These are phyloP conservation scores for Pontoporia blainvillei DNA, from an alignment of 2,113 vertebrate genomes.

Conservation along the genomic window DNA sequence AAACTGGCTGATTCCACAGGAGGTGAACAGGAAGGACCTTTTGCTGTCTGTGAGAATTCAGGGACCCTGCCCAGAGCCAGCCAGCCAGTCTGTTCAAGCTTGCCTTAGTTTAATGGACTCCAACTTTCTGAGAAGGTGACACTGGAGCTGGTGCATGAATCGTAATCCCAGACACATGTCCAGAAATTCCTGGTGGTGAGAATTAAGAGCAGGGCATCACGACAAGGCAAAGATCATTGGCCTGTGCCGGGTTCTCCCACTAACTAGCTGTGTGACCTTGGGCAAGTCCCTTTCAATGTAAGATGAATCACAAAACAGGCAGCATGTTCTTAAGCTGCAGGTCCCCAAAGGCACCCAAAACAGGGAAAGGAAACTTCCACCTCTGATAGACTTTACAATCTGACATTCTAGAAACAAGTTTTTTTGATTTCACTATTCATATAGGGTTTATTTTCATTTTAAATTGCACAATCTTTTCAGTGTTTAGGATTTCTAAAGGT, in stretches of 20 bases:
- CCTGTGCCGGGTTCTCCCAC: neutral
- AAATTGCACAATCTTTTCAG: neutral
- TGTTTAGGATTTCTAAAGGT: neutral
- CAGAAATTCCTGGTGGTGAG: neutral
- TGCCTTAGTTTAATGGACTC: neutral
- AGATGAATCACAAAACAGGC: neutral
- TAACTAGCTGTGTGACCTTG: neutral
- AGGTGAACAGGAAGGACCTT: neutral
- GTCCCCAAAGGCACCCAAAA: too few species aligned
- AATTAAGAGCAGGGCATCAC: too few species aligned
- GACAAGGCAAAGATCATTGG: neutral
- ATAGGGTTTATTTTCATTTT: neutral
- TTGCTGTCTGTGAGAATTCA: neutral
- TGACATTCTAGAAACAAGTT: neutral
- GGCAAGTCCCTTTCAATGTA: neutral
- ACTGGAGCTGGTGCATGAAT: neutral
- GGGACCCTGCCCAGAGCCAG: neutral
- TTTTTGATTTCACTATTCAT: neutral
- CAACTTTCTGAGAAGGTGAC: neutral
- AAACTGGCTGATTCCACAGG: accelerated
- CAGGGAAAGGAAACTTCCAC: neutral
- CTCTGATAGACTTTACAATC: neutral
- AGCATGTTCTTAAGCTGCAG: neutral
- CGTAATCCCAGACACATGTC: accelerated
- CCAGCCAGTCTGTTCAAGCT: neutral